Conservation (phyloP, 2,888 invertebrate genomes). For the Stenurella melanura region DNA sequence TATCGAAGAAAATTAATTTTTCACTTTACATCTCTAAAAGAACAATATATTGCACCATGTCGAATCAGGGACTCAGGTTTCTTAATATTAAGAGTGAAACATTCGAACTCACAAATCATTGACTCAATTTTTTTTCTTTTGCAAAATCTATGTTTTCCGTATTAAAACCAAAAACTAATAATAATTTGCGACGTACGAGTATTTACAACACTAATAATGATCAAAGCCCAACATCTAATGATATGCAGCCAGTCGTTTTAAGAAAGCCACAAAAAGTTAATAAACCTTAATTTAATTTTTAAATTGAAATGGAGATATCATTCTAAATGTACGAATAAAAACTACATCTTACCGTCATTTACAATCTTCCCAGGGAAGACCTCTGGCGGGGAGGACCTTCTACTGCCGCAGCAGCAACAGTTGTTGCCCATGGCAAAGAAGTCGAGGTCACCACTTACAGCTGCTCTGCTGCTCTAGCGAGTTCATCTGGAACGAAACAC, state of each 20-base stretch:
- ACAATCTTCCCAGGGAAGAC: conserved; percentile 65
- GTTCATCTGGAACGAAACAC: conserved; percentile 53
- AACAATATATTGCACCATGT: too few species aligned
- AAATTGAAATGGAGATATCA: conserved; percentile 8
- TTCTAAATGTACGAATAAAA: not conserved
- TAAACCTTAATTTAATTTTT: not conserved
- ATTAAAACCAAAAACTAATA: too few species aligned
- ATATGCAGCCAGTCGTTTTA: not conserved
- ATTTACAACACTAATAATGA: too few species aligned
- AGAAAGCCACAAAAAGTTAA: conserved; percentile 8
- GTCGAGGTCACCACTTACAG: conserved; percentile 52
- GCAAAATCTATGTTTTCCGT: too few species aligned
- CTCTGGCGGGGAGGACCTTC: conserved; percentile 80
- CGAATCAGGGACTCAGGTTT: too few species aligned
- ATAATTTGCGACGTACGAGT: too few species aligned
- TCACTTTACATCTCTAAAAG: too few species aligned
- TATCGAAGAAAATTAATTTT: too few species aligned
- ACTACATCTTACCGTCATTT: conserved; percentile 41
- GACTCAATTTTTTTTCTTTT: too few species aligned
- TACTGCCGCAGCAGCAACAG: conserved; percentile 91
- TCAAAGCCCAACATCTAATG: not conserved
- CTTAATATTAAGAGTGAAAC: too few species aligned
- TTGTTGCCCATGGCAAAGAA: conserved; percentile 83
- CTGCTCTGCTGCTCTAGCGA: conserved; percentile 44
- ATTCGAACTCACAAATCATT: too few species aligned